Conservation (phyloP, 2,113 vertebrate species). For the Myodes glareolus region DNA sequence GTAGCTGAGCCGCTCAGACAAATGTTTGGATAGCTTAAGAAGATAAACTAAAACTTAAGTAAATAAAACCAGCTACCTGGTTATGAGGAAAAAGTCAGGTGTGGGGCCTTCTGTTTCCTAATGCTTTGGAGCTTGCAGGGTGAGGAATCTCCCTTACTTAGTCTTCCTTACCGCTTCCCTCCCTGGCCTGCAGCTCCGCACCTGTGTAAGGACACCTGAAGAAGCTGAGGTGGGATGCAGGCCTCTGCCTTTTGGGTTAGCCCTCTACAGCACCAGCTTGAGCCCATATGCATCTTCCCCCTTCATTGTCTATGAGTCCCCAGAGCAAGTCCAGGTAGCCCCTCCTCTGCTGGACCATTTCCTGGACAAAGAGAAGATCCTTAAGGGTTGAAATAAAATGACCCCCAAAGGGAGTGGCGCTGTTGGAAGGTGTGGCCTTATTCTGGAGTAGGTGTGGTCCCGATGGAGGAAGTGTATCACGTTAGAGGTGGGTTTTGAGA, state of each 20-base stretch:
- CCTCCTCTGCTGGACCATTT: background rate
- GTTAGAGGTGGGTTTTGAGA: background rate
- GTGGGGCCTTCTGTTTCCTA: constrained; percentile 28
- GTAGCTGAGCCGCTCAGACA: constrained; percentile 55
- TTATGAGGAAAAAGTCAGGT: constrained; percentile 30
- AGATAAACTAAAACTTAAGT: constrained; percentile 70
- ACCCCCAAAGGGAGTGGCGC: background rate
- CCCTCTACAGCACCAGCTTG: too few species aligned
- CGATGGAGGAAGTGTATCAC: background rate
- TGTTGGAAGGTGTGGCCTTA: background rate
- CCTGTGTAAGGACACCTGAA: background rate
- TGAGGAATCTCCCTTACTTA: background rate
- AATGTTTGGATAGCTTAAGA: constrained; percentile 80
- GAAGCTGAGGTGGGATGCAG: background rate
- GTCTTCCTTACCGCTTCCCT: background rate
- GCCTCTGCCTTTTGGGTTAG: background rate
- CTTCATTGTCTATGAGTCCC: background rate
- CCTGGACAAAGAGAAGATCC: background rate
- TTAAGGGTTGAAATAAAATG: background rate
- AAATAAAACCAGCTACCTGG: constrained; percentile 72
- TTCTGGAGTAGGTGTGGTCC: too few species aligned
- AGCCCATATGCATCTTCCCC: background rate
- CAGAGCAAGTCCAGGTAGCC: background rate
- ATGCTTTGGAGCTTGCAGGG: background rate
- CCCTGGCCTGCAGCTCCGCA: background rate